Conservation (phyloP, 2,888 invertebrate species). For the Dicranocentrus wangi region DNA sequence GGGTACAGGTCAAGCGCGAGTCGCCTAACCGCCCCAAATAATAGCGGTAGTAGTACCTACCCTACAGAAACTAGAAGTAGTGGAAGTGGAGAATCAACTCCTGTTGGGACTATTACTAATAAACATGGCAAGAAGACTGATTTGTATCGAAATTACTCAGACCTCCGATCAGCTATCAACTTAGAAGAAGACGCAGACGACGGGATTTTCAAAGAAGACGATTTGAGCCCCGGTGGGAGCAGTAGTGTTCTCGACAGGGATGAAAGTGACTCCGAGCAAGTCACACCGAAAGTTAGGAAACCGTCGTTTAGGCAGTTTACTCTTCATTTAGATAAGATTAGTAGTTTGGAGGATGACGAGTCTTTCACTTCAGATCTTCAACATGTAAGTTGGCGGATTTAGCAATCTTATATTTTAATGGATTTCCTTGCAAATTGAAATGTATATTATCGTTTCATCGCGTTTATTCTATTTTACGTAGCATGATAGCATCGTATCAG, state of each 20-base stretch:
- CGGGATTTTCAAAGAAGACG: constrained; percentile 56
- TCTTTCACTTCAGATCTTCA: constrained; percentile 71
- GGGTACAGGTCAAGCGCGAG: constrained; percentile 61
- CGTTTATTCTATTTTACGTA: constrained; percentile 19
- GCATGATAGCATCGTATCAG: constrained; percentile 72
- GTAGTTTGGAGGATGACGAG: constrained; percentile 71
- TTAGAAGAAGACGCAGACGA: constrained; percentile 60
- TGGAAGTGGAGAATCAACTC: constrained; percentile 73
- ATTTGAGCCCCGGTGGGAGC: constrained; percentile 41
- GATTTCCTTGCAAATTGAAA: not conserved
- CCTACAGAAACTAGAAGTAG: constrained; percentile 69
- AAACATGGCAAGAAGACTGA: constrained; percentile 69
- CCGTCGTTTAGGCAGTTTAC: constrained; percentile 69
- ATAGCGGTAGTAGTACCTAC: constrained; percentile 60
- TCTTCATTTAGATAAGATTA: constrained; percentile 71
- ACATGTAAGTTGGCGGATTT: constrained; percentile 61
- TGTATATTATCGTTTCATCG: not conserved
- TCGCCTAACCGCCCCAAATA: constrained; percentile 55
- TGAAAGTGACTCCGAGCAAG: constrained; percentile 59
- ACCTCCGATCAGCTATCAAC: constrained; percentile 62
- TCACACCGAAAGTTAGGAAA: constrained; percentile 61
- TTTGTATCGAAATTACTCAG: constrained; percentile 63
- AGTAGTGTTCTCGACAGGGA: constrained; percentile 48
- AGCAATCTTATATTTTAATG: not conserved
- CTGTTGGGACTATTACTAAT: constrained; percentile 70